Conservation (phyloP, 2,888 invertebrate genomes). For the Prosapia bicincta region DNA sequence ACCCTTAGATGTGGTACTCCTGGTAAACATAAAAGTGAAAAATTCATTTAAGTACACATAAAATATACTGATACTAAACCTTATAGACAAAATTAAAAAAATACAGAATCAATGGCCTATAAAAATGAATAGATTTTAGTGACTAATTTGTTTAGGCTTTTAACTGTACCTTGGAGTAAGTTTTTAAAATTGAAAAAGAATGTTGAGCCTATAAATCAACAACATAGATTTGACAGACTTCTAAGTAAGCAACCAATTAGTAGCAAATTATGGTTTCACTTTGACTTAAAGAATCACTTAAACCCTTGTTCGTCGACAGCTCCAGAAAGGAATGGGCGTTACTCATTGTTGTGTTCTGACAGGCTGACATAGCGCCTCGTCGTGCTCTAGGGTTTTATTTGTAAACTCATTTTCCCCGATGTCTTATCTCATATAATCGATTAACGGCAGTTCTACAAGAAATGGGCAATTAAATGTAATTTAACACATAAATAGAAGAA, state of each 20-base stretch:
- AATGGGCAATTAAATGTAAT: not conserved
- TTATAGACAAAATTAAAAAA: too few relatives aligned
- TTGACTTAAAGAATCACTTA: not conserved
- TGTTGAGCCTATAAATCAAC: not conserved
- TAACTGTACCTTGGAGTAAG: too few relatives aligned
- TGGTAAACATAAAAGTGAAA: too few relatives aligned
- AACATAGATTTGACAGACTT: not conserved
- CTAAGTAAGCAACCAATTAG: not conserved
- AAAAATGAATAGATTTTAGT: too few relatives aligned
- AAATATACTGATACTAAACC: too few relatives aligned
- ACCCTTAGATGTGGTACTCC: too few relatives aligned
- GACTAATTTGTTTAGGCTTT: too few relatives aligned
- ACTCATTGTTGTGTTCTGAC: not conserved
- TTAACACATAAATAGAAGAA: too few relatives aligned
- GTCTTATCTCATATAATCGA: not conserved
- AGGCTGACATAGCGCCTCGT: not conserved
- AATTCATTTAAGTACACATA: too few relatives aligned
- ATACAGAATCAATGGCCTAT: too few relatives aligned
- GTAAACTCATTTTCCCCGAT: not conserved
- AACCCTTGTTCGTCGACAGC: not conserved
- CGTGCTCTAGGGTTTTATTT: not conserved
- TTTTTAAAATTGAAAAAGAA: not conserved
- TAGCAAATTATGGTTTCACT: not conserved
- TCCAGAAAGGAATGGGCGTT: not conserved
- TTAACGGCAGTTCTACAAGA: not conserved